Percentiles rank a stretch among this genome's conserved stretches.
Conservation (phyloP, 2,113 vertebrate species). For the Aldabrachelys gigantea region DNA sequence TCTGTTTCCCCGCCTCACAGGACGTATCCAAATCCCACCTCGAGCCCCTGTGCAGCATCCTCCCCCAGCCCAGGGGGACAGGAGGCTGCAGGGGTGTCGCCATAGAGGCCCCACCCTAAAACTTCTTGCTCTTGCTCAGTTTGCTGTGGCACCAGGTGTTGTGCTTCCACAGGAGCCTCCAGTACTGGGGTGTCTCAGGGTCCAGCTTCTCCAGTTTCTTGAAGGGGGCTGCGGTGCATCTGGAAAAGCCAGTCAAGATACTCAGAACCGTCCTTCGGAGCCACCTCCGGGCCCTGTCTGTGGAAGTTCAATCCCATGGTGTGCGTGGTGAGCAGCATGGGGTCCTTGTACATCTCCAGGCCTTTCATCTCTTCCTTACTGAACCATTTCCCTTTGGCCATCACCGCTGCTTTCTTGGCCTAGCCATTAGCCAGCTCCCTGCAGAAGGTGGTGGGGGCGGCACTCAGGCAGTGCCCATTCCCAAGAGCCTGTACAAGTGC, state of each 20-base stretch:
- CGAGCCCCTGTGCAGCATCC: background rate
- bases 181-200: slow-evolving; percentile 80
- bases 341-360: slow-evolving; percentile 91
- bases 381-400: slow-evolving; percentile 83
- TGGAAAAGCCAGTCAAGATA: slow-evolving; percentile 95
- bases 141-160: slow-evolving; percentile 87
- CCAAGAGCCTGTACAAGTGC: background rate
- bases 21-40: background rate
- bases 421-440: slow-evolving; percentile 18
- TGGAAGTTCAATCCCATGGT: slow-evolving; percentile 91
- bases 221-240: slow-evolving; percentile 81
- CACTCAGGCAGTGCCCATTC: background rate
- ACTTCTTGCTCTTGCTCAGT: slow-evolving; percentile 83
- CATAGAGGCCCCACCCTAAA: slow-evolving; percentile 65
- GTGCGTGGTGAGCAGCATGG: slow-evolving; percentile 79
- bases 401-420: slow-evolving; percentile 78
- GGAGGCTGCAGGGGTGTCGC: background rate
- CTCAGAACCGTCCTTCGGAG: slow-evolving; percentile 80
- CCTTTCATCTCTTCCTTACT: slow-evolving; percentile 82
- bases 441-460: fast-evolving
- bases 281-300: slow-evolving; percentile 88
- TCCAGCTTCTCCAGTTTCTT: slow-evolving; percentile 87
- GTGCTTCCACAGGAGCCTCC: slow-evolving; percentile 87
- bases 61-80: background rate
- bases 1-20: background rate